These are phyloP conservation scores for Dryoscopus gambensis DNA, from an alignment of 2,113 vertebrate species.

Conservation along the genomic window DNA sequence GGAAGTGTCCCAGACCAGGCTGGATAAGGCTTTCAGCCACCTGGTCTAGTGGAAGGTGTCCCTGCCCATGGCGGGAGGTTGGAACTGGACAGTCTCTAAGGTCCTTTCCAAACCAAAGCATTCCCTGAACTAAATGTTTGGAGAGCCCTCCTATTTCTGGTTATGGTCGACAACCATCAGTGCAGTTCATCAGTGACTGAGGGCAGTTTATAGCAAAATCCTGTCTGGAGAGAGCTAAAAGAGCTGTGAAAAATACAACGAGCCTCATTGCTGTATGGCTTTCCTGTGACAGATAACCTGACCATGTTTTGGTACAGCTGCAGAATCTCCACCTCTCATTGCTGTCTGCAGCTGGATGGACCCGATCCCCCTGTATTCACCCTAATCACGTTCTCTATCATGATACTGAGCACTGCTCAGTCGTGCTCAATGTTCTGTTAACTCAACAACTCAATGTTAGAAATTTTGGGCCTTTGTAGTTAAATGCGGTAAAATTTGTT, in stretches of 20 bases:
- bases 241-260: not conserved
- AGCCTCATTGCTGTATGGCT: not conserved
- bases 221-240: not conserved
- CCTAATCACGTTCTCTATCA: not conserved
- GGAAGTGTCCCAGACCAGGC: not conserved
- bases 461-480: not conserved
- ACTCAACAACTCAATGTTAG: not conserved
- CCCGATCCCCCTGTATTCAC: not conserved
- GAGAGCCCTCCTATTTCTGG: not conserved
- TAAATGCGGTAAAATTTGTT: not conserved
- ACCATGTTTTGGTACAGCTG: fast-evolving
- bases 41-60: not conserved
- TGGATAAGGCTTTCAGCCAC: not conserved
- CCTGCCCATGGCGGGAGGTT: not conserved
- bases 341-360: not conserved
- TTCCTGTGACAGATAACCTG: not conserved
- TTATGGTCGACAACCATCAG: not conserved
- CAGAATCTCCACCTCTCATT: not conserved
- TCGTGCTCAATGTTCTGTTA: not conserved
- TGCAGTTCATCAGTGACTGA: not conserved
- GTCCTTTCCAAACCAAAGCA: not conserved
- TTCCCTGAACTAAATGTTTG: not conserved
- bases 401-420: not conserved
- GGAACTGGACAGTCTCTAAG: not conserved
- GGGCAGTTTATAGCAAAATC: not conserved